These are phyloP conservation scores for Melieria crassipennis DNA, from an alignment of 2,888 invertebrate species.

Conservation along the genomic window DNA sequence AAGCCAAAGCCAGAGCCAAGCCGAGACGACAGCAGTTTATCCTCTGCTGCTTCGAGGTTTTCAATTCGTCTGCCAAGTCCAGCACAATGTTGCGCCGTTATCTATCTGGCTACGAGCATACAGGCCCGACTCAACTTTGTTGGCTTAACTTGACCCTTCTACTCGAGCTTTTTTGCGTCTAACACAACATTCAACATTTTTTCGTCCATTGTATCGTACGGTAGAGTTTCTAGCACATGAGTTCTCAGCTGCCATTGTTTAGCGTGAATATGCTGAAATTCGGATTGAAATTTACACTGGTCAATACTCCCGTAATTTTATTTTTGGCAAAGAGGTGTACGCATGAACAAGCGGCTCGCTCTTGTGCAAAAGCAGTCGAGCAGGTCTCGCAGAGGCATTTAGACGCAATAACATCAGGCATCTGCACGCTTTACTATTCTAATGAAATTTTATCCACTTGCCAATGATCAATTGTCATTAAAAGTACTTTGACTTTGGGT, in stretches of 20 bases:
- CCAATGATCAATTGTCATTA: constrained; percentile 63
- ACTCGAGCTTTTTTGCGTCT: constrained; percentile 29
- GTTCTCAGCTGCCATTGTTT: constrained; percentile 51
- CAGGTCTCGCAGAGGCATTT: constrained; percentile 51
- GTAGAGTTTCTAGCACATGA: constrained; percentile 1
- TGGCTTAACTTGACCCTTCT: constrained; percentile 37
- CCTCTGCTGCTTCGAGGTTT: constrained; percentile 21
- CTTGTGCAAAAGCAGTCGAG: constrained; percentile 55
- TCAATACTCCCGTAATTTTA: constrained; percentile 61
- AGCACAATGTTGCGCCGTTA: constrained; percentile 19
- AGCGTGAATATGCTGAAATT: constrained; percentile 56
- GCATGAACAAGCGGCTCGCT: constrained; percentile 38
- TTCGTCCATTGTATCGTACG: constrained; percentile 1
- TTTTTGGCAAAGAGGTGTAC: constrained; percentile 38
- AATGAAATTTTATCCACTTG: constrained; percentile 62
- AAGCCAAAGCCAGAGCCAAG: not conserved
- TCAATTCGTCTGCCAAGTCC: constrained; percentile 11
- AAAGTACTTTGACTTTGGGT: constrained; percentile 61
- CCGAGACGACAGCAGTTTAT: constrained; percentile 33
- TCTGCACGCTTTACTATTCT: constrained; percentile 49
- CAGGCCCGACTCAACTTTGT: constrained; percentile 17
- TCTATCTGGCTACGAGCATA: constrained; percentile 21
- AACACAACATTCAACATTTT: constrained; percentile 7
- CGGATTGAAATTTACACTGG: constrained; percentile 53
- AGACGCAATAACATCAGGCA: constrained; percentile 43